phyloP scores from a whole-genome alignment of 1,140 invertebrate genomes.

The Kradibia gibbosae region DNA sequence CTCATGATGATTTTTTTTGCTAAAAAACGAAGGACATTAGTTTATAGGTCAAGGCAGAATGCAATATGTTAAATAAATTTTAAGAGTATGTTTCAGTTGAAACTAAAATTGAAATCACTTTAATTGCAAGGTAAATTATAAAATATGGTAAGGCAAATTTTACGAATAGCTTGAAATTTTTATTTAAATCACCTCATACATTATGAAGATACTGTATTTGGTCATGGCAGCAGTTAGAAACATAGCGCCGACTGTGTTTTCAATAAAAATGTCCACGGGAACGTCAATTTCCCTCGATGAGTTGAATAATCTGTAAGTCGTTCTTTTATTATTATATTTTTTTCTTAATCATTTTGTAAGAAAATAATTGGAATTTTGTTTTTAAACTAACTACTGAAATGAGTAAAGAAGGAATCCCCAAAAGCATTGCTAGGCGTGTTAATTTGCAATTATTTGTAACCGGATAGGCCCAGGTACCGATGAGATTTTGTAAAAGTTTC shows the following conservation, averaged over 20 bases:
- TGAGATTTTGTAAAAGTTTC: background rate
- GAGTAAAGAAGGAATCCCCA: background rate
- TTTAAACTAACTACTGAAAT: conserved; percentile 12
- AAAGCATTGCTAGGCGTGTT: background rate
- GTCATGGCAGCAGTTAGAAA: background rate
- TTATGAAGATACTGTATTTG: conserved; percentile 3
- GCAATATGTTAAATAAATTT: too few species aligned
- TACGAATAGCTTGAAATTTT: background rate
- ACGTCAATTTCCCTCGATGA: background rate
- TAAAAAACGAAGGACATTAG: background rate
- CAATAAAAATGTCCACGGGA: background rate
- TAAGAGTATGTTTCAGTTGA: too few species aligned
- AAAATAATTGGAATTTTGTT: background rate
- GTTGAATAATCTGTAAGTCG: background rate
- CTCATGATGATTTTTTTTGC: conserved; percentile 23
- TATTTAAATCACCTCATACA: background rate
- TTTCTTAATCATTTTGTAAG: background rate
- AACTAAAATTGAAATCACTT: too few species aligned
- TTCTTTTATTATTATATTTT: background rate
- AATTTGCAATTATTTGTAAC: background rate
- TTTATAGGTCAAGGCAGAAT: too few species aligned
- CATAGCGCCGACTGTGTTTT: conserved; percentile 15
- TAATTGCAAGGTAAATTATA: background rate
- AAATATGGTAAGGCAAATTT: background rate
- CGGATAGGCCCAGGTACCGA: background rate